These are phyloP conservation scores for Acromyrmex echinatior DNA, from an alignment of 1,140 invertebrate species.

Conservation along the genomic window DNA sequence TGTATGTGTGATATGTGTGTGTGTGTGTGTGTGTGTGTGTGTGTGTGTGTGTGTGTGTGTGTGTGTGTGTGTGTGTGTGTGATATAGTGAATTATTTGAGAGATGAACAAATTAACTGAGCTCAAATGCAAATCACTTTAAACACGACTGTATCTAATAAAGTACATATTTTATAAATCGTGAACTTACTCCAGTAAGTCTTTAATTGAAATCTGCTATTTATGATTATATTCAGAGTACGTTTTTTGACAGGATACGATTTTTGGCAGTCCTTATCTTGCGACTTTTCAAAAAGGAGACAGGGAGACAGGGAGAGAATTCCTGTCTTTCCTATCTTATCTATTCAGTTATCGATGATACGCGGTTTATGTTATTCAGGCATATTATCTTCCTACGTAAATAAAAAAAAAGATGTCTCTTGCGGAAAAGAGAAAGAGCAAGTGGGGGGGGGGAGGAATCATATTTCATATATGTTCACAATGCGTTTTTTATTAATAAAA, in stretches of 20 bases:
- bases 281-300: not conserved
- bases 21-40: too few relatives aligned
- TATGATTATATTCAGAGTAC: not conserved
- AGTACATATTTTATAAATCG: not conserved
- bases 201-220: not conserved
- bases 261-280: conserved; percentile 31
- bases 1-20: too few relatives aligned
- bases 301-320: not conserved
- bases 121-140: not conserved
- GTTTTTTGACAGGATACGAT: not conserved
- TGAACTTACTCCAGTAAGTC: not conserved
- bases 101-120: not conserved
- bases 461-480: conserved; percentile 57
- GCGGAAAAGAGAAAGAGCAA: not conserved
- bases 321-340: not conserved
- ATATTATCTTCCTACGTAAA: conserved; percentile 18
- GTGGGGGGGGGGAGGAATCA: conserved; percentile 7
- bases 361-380: conserved; percentile 10
- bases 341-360: conserved; percentile 26
- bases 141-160: not conserved
- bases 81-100: not conserved
- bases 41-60: too few relatives aligned
- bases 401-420: conserved; percentile 31
- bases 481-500: conserved; percentile 55
- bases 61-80: too few relatives aligned